A percentile compares a stretch with the other conserved stretches of the same genome.
phyloP scores from a whole-genome alignment of 2,888 invertebrate genomes.

The Trisateles emortualis region DNA sequence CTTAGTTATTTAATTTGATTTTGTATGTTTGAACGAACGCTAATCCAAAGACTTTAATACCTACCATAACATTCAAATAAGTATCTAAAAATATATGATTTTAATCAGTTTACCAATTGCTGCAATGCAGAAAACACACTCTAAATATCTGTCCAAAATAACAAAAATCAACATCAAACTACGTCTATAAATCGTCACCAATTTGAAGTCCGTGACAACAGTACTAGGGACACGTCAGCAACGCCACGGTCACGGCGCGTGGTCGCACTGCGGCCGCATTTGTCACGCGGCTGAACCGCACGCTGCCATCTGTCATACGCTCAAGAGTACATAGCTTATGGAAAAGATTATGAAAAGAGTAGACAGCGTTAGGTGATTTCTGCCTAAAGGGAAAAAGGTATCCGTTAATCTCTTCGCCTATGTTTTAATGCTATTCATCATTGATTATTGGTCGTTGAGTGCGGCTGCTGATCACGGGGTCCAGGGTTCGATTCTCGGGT shows the following conservation, averaged over 20 bases:
- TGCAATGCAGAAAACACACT: constrained; percentile 9
- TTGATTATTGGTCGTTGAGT: too few species aligned
- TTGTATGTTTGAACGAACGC: too few species aligned
- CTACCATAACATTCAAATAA: too few species aligned
- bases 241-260: constrained; percentile 41
- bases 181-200: constrained; percentile 24
- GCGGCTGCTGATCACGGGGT: too few species aligned
- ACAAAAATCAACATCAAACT: constrained; percentile 17
- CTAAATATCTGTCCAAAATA: not conserved
- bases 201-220: constrained; percentile 25
- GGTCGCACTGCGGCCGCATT: constrained; percentile 64
- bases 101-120: too few species aligned
- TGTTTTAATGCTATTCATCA: too few species aligned
- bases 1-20: too few species aligned
- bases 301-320: constrained; percentile 74
- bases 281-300: constrained; percentile 80
- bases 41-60: too few species aligned
- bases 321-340: constrained; percentile 60
- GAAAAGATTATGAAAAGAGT: constrained; percentile 50
- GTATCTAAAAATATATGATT: too few species aligned
- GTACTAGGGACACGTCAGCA: constrained; percentile 13
- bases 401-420: not conserved
- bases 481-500: too few species aligned
- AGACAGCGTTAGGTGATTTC: not conserved
- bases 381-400: not conserved